Evolutionary conservation across 2,888 invertebrate genomes (phyloP).

Genomic region (Lasius fuliginosus): DNA sequence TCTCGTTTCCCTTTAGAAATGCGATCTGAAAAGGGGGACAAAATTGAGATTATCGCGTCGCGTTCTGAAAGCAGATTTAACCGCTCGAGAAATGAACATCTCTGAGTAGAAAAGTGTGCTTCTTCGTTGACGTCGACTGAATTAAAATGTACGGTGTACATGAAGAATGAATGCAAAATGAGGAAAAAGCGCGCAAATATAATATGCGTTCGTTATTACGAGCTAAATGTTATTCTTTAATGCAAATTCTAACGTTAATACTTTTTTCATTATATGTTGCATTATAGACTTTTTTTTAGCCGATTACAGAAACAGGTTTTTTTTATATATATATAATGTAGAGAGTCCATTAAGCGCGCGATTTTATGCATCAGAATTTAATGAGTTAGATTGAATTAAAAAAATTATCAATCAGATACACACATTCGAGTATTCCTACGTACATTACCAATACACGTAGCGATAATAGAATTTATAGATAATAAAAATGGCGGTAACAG

Average conservation of each 20-base stretch:
- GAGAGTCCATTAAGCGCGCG: slow-evolving; percentile 31
- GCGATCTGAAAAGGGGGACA: slow-evolving; percentile 52
- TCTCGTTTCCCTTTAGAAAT: slow-evolving; percentile 56
- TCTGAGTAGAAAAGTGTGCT: slow-evolving; percentile 28
- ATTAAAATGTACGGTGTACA: slow-evolving; percentile 46
- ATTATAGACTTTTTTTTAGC: slow-evolving; percentile 6
- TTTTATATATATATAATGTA: slow-evolving; percentile 4
- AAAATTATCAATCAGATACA: not conserved
- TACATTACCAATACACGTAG: not conserved
- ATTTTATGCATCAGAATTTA: slow-evolving; percentile 16
- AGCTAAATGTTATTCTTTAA: slow-evolving; percentile 42
- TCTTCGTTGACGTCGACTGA: slow-evolving; percentile 39
- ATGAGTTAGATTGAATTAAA: slow-evolving; percentile 29
- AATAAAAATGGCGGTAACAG: slow-evolving; percentile 1
- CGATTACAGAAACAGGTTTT: not conserved
- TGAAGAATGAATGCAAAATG: slow-evolving; percentile 36
- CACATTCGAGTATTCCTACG: not conserved
- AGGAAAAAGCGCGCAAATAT: slow-evolving; percentile 26
- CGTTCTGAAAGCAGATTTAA: slow-evolving; percentile 54
- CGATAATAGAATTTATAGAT: not conserved
- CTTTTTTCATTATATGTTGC: not conserved
- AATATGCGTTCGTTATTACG: slow-evolving; percentile 33
- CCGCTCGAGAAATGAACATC: slow-evolving; percentile 57
- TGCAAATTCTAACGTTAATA: slow-evolving; percentile 22
- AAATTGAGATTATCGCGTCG: slow-evolving; percentile 65